Evolutionary conservation across 1,140 invertebrate genomes (phyloP).

Genomic region (Periplaneta americana): DNA sequence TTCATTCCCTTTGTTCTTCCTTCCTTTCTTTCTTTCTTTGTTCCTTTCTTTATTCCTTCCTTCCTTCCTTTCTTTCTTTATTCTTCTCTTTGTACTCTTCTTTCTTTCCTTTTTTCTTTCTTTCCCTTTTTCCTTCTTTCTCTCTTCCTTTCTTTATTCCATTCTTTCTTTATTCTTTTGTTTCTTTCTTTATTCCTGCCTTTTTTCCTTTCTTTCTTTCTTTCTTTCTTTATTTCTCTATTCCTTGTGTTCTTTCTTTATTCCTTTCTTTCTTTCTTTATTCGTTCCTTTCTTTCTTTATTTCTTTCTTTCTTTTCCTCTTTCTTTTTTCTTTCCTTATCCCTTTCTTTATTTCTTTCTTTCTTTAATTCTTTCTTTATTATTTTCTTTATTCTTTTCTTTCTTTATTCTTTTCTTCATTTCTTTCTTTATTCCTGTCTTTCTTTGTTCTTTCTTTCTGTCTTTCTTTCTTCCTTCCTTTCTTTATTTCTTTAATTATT

Average conservation of each 20-base stretch:
- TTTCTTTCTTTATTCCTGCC: neutral
- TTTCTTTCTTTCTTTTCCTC: neutral
- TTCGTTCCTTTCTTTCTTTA: neutral
- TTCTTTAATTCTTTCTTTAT: neutral
- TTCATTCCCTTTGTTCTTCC: neutral
- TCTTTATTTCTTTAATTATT: neutral
- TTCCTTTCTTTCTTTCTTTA: no score
- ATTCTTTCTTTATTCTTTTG: neutral
- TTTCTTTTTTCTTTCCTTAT: neutral
- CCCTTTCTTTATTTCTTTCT: neutral
- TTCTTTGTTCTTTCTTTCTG: neutral
- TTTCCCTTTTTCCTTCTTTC: neutral
- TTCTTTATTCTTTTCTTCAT: neutral
- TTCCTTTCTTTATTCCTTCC: neutral
- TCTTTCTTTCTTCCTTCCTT: neutral
- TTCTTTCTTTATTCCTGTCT: neutral
- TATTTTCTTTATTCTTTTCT: neutral
- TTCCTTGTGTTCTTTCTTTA: neutral
- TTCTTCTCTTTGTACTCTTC: neutral
- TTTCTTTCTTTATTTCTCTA: neutral
- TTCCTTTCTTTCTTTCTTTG: neutral
- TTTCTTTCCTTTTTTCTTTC: neutral
- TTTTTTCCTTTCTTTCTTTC: neutral
- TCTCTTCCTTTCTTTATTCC: neutral
- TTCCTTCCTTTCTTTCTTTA: neutral